Conservation (phyloP, 2,888 invertebrate species). For the Seladonia tumulorum region DNA sequence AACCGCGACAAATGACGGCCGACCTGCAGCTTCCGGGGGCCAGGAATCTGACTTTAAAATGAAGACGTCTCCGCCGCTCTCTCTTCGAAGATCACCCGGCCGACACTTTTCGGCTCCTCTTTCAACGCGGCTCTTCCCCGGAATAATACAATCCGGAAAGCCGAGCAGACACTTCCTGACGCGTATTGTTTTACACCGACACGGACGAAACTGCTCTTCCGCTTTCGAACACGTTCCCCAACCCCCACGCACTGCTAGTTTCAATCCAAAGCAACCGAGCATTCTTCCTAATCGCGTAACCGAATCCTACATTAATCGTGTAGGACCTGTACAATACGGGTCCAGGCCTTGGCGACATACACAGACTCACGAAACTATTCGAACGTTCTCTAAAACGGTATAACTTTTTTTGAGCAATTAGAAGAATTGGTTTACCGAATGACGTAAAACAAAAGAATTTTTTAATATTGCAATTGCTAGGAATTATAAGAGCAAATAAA, state of each 20-base stretch:
- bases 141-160: constrained; percentile 38
- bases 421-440: no score
- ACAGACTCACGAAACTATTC: no score
- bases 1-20: constrained; percentile 33
- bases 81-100: constrained; percentile 7
- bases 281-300: not conserved
- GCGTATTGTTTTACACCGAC: constrained; percentile 49
- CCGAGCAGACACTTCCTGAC: constrained; percentile 33
- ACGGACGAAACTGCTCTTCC: constrained; percentile 10
- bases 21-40: constrained; percentile 23
- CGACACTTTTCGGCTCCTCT: constrained; percentile 39
- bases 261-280: not conserved
- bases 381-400: no score
- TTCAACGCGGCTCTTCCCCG: constrained; percentile 15
- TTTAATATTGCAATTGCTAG: no score
- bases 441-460: no score
- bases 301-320: not conserved
- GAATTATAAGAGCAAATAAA: no score
- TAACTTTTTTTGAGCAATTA: no score
- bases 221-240: not conserved
- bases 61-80: constrained; percentile 38
- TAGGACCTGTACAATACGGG: not conserved
- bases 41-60: constrained; percentile 60
- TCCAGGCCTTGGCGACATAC: no score
- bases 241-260: not conserved